Percentiles rank a stretch among this genome's conserved stretches.
Conservation (phyloP, 2,113 vertebrate genomes). For the Paradoxurus hermaphroditus region DNA sequence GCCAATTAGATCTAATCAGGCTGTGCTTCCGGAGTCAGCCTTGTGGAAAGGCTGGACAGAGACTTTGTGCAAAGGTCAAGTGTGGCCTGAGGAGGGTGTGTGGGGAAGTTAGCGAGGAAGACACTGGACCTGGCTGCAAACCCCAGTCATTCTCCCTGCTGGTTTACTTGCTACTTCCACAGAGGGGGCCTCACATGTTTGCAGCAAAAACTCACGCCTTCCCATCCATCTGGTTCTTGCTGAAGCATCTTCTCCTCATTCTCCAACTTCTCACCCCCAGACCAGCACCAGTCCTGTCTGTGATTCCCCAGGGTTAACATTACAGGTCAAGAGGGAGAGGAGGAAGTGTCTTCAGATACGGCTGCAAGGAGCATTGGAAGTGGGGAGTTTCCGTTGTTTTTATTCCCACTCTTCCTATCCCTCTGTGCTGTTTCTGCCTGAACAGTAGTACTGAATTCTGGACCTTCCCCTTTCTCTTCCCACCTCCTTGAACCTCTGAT, state of each 20-base stretch:
- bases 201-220: background rate
- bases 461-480: background rate
- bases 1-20: background rate
- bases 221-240: background rate
- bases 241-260: background rate
- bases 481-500: background rate
- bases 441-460: background rate
- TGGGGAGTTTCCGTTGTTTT: background rate
- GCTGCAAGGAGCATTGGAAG: background rate
- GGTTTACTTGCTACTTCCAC: background rate
- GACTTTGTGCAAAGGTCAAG: background rate
- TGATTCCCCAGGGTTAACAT: background rate
- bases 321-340: background rate
- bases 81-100: background rate
- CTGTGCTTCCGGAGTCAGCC: background rate
- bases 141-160: too few relatives aligned
- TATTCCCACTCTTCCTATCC: background rate
- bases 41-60: background rate
- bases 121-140: background rate
- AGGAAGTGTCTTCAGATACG: background rate
- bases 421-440: background rate
- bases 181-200: background rate
- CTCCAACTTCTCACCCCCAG: background rate
- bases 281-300: background rate
- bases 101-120: too few relatives aligned